Evolutionary conservation across 2,888 invertebrate genomes (phyloP).

Genomic region (Ommatoiulus sabulosus): DNA sequence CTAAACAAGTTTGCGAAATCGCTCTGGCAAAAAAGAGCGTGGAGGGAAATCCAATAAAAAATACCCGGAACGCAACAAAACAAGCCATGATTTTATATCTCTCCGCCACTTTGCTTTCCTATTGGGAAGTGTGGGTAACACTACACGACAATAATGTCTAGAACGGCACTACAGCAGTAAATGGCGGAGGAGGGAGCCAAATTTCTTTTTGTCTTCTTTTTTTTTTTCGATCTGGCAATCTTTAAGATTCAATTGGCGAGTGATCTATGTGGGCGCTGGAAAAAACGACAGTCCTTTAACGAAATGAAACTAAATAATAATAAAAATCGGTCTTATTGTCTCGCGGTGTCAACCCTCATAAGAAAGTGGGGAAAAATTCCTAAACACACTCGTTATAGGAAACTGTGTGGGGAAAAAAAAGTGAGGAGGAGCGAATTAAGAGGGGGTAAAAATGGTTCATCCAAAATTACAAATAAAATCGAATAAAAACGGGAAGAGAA

Average conservation of each 20-base stretch:
- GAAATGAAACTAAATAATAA: constrained; percentile 43
- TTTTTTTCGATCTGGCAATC: background rate
- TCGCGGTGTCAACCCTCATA: constrained; percentile 20
- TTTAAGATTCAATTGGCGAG: constrained; percentile 43
- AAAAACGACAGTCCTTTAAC: constrained; percentile 19
- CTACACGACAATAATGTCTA: constrained; percentile 20
- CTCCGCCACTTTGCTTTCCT: constrained; percentile 2
- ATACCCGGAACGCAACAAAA: constrained; percentile 32
- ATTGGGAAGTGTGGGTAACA: background rate
- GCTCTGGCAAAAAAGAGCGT: background rate
- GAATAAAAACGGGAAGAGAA: background rate
- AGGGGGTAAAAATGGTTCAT: background rate
- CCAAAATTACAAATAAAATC: background rate
- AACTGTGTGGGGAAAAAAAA: too few relatives aligned
- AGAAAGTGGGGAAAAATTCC: constrained; percentile 21
- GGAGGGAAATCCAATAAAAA: constrained; percentile 29
- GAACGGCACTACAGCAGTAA: constrained; percentile 20
- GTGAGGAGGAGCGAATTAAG: too few relatives aligned
- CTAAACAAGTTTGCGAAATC: constrained; percentile 29
- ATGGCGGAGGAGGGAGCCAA: constrained; percentile 35
- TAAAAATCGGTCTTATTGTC: constrained; percentile 37
- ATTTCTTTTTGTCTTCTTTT: constrained; percentile 18
- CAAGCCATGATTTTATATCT: constrained; percentile 40
- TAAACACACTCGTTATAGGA: background rate
- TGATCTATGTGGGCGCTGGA: constrained; percentile 36